These are phyloP conservation scores for Characodon lateralis DNA, from an alignment of 2,797 vertebrate species.

Conservation along the genomic window DNA sequence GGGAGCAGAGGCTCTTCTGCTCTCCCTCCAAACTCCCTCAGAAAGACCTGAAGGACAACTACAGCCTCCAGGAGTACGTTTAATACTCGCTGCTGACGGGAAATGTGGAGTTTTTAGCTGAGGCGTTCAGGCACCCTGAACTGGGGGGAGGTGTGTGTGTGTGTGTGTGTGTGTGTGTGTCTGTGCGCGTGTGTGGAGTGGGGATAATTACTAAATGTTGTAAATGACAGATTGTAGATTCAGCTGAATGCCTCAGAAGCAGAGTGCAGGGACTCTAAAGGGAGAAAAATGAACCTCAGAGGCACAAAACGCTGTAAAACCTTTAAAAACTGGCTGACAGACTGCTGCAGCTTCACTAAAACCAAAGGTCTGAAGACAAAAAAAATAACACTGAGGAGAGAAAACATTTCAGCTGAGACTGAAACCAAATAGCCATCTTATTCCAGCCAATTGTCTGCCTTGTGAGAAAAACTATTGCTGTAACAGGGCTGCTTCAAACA, in stretches of 20 bases:
- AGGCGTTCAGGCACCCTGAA: constrained; percentile 23
- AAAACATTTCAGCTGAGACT: constrained; percentile 10
- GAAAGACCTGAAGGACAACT: constrained; percentile 75
- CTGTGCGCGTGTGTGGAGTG: constrained; percentile 6
- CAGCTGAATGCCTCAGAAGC: constrained; percentile 21
- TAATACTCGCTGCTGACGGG: constrained; percentile 31
- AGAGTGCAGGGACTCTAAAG: not conserved
- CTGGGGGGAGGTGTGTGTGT: not conserved
- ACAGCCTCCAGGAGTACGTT: constrained; percentile 82
- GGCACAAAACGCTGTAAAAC: constrained; percentile 10
- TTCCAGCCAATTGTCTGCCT: constrained; percentile 11
- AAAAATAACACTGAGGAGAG: constrained; percentile 6
- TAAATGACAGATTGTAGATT: constrained; percentile 50
- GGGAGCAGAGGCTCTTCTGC: constrained; percentile 37
- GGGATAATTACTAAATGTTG: constrained; percentile 55
- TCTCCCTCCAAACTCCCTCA: constrained; percentile 62
- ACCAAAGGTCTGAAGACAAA: constrained; percentile 38
- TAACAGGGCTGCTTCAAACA: constrained; percentile 12
- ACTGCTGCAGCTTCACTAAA: constrained; percentile 13
- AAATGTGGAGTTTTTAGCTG: constrained; percentile 30
- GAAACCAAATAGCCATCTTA: constrained; percentile 31
- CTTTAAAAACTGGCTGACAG: constrained; percentile 20
- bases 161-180: not conserved
- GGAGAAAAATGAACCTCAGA: constrained; percentile 5
- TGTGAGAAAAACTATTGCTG: not conserved